Base-by-base conservation (phyloP, 2,888 invertebrate species). In the Sabatieria punctata region DNA sequence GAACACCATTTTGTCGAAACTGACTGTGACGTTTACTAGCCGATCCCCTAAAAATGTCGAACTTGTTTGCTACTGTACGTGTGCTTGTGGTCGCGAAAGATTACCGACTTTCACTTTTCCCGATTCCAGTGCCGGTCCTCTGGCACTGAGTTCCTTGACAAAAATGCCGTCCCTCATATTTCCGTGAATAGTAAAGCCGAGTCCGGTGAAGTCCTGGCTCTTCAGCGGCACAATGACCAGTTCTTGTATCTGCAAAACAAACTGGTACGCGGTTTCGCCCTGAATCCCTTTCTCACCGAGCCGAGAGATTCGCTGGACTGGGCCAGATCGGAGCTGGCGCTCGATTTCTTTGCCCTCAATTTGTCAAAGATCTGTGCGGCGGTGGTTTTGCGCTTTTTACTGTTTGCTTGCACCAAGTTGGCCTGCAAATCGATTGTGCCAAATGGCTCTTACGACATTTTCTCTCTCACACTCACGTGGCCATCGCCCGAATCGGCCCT, bases 141-240 rank as follows among this genome's bases (percentile, higher is more conserved):
- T 77, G 60, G 83, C 78, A 44, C 85, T 73, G 18, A 88, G 78
- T 53, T 85, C 83, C 64, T 83, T 85, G 37, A 88, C 78, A 64
- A 77, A 82, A 49, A 88, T 85, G 1, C 88, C 88, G 54, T 86
- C 85, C 48, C 82, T 73, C 74, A 85, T 83, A 56, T 84, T 85
- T n/a, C 88, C 88, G 49, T 78, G 79, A 53, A 85, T 81, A 61
- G 81, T 79, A 68, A 86, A 79, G 1, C 85, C 85, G 0, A 86
- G 72, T 0, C 86, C 85, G 1, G 84, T 83, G 68, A 85, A 84
- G 68, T 85, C 85, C 43, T 81, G 78, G 51, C 85, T 84, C 66
- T 80, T 77, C 48, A 86, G 71, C 52, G 80, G 77, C 39, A 85
- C 82, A 44, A 75, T 72, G 56, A 75, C 74, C 27, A 74, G 70